phyloP scores from a whole-genome alignment of 2,797 vertebrate genomes.

The Cuniculus paca region DNA sequence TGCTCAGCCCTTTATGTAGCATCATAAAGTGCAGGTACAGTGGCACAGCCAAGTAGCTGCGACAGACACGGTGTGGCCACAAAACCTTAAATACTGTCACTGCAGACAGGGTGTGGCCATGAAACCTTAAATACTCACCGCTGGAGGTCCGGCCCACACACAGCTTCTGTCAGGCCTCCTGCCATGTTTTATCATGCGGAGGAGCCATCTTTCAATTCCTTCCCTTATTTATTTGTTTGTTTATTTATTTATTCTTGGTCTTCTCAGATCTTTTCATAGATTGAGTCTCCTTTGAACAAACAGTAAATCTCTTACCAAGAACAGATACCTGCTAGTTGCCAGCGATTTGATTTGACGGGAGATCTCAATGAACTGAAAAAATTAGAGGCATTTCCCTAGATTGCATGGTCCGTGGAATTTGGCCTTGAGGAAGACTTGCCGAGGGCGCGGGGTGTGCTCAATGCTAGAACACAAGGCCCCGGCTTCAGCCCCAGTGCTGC shows the following conservation, averaged over 20 bases:
- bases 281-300: constrained; percentile 34
- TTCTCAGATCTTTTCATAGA: neutral
- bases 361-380: neutral
- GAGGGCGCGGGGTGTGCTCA: neutral
- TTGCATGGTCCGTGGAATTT: neutral
- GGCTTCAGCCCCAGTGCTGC: no score
- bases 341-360: neutral
- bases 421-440: neutral
- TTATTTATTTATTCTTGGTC: neutral
- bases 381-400: neutral
- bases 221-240: neutral
- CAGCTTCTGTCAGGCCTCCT: neutral
- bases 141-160: neutral
- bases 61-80: neutral
- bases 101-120: no score
- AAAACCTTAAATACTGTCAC: neutral
- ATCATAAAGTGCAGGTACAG: neutral
- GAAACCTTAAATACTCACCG: neutral
- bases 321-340: neutral
- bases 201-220: neutral
- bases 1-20: neutral
- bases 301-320: neutral
- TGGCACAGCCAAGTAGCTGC: neutral
- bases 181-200: neutral
- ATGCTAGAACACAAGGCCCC: neutral